Percentiles rank a stretch among this genome's conserved stretches.
These are phyloP conservation scores for Pterobdella sp. DNA, from an alignment of 2,888 invertebrate genomes.

Conservation along the genomic window DNA sequence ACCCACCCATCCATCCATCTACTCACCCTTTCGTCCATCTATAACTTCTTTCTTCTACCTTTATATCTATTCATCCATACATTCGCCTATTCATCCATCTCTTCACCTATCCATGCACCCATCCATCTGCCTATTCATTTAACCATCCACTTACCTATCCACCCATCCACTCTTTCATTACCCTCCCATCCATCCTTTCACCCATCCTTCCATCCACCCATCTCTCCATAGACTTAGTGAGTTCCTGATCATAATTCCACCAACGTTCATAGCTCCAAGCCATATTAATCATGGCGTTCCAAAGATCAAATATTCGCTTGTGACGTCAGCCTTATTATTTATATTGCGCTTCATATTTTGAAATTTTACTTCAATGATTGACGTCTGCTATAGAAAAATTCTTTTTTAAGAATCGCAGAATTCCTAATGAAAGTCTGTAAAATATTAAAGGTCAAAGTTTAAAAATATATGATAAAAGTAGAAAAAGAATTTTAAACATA, in stretches of 20 bases:
- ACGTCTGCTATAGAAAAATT: no score
- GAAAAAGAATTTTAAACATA: no score
- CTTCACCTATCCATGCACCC: background rate
- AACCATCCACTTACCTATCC: background rate
- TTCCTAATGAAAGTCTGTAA: no score
- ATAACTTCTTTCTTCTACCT: background rate
- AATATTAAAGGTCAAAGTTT: no score
- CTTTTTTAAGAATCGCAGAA: no score
- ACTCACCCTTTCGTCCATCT: background rate
- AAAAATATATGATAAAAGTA: no score
- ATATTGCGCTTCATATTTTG: no score
- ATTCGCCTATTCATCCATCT: background rate
- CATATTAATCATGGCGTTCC: background rate
- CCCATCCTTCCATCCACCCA: background rate
- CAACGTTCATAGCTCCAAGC: background rate
- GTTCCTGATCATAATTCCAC: background rate
- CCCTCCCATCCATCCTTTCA: background rate
- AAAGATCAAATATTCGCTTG: background rate
- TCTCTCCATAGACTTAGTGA: background rate
- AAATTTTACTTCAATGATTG: no score
- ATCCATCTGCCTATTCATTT: background rate
- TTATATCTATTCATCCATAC: background rate
- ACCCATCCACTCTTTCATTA: background rate
- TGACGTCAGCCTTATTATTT: no score
- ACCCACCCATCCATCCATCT: conserved; percentile 12